Evolutionary conservation across 2,113 vertebrate species (phyloP).

Genomic region (Cathartes aura): DNA sequence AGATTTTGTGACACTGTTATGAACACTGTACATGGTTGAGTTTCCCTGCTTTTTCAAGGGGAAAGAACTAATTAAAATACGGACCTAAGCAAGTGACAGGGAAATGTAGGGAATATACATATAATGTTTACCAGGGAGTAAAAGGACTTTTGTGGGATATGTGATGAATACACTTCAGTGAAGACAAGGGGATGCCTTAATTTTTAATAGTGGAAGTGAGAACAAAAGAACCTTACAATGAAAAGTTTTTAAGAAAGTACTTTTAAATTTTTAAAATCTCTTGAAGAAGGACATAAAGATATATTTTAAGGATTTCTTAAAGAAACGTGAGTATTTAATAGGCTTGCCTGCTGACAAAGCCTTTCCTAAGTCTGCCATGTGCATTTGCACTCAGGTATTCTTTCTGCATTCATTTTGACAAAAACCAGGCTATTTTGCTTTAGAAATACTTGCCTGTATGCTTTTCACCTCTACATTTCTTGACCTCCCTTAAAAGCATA

Average conservation of each 20-base stretch:
- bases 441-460: neutral
- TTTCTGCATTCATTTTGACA: neutral
- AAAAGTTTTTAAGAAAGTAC: neutral
- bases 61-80: neutral
- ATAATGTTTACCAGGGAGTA: neutral
- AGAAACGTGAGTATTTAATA: neutral
- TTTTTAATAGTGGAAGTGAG: neutral
- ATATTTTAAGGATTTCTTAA: neutral
- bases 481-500: neutral
- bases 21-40: neutral
- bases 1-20: neutral
- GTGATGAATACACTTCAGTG: neutral
- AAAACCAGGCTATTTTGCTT: neutral
- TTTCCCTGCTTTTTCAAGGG: neutral
- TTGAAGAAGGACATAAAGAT: neutral
- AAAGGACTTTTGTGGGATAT: neutral
- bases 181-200: neutral
- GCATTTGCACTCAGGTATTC: neutral
- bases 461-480: neutral
- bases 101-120: neutral
- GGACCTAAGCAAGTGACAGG: neutral
- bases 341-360: neutral
- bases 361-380: neutral
- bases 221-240: neutral
- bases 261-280: neutral